Evolutionary conservation across 2,113 vertebrate species (phyloP), one percentile per base, ranked within the genome.

Genomic region (Psittacus erithacus): DNA sequence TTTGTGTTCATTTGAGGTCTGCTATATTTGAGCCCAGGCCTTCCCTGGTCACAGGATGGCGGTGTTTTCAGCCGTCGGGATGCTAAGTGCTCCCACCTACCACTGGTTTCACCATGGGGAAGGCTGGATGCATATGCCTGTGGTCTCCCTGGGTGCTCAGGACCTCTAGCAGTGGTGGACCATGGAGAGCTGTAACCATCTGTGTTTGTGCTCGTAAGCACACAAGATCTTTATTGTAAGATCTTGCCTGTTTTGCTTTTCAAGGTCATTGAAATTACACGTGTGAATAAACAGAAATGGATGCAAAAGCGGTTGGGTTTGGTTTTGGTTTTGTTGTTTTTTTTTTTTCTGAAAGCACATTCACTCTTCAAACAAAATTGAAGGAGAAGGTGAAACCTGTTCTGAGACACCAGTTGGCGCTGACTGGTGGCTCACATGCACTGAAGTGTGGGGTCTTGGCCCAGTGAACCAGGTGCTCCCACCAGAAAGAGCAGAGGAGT

Each of bases 41-140:
- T 46, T 67, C 53, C 23, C 53, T 55, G 13, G 17, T 25, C 22
- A 24, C 28, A n/a, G 39, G 10, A 29, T 60, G 11, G 50, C 29
- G 11, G 18, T 8, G 3, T 46, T 87, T 82, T 35, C 24, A 62
- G 28, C 28, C 46, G 6, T 17, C 5, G 1, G 35, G 10, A n/a
- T 23, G 31, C 74, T 68, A 41, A 50, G 9, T 18, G 16, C 53
- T 82, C 52, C 47, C 53, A 52, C 6, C 39, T 85, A 13, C 27
- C 31, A 2, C 16, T 7, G n/a, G 10, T 75, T 59, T 38, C 60
- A 79, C 55, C n/a, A 4, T 1, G 3, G 67, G 22, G 14, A 50
- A 63, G 39, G 27, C 35, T 70, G 70, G 38, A 39, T 1, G 0
- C 1, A 0, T 6, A 2, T 0, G 0, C 0, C 0, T 2, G 3